Conservation (phyloP, 1,140 invertebrate genomes). For the Monochamus saltuarius region DNA sequence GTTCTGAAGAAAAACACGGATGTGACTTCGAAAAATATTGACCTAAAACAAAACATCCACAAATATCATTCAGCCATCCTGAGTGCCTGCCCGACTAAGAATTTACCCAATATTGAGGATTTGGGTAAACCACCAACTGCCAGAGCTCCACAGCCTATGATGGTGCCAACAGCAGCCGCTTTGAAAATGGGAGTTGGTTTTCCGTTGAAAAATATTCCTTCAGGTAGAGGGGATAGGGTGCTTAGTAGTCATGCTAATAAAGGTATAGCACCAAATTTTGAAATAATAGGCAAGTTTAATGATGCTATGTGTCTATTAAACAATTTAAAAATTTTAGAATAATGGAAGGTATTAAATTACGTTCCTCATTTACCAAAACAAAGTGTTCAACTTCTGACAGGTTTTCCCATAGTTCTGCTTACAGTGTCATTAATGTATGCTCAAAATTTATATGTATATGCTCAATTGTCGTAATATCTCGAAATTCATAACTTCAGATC, state of each 20-base stretch:
- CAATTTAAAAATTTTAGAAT: too few species aligned
- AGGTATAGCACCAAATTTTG: constrained; percentile 45
- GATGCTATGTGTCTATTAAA: too few species aligned
- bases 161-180: constrained; percentile 74
- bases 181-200: constrained; percentile 81
- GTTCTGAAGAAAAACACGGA: constrained; percentile 62
- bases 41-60: constrained; percentile 56
- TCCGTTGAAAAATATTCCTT: constrained; percentile 66
- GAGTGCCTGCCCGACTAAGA: constrained; percentile 60
- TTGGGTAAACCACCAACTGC: constrained; percentile 44
- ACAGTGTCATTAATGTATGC: too few species aligned
- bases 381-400: too few species aligned
- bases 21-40: constrained; percentile 46
- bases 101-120: constrained; percentile 56
- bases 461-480: too few species aligned
- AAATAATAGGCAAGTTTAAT: too few species aligned
- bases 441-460: too few species aligned
- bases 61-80: constrained; percentile 62
- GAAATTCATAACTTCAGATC: too few species aligned
- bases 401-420: too few species aligned
- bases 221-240: constrained; percentile 57
- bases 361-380: too few species aligned
- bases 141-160: constrained; percentile 56
- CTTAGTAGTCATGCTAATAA: constrained; percentile 60
- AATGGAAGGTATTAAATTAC: too few species aligned